Conservation (phyloP, 2,888 invertebrate genomes). For the Thecophora atra region DNA sequence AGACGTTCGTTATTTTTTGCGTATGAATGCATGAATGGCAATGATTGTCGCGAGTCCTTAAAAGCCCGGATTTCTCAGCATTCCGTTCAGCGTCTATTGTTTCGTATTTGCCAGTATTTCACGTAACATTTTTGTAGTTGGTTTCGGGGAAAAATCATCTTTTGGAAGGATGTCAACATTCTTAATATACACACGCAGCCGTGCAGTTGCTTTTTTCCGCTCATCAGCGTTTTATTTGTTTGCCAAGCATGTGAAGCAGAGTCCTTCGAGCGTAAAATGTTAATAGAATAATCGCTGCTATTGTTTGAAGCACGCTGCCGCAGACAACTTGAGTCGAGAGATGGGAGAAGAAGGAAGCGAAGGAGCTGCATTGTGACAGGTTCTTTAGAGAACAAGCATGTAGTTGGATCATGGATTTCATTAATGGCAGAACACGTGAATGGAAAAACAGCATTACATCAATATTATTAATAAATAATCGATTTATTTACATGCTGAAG, state of each 20-base stretch:
- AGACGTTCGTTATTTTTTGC: constrained; percentile 34
- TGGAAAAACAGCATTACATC: too few relatives aligned
- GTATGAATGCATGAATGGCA: constrained; percentile 36
- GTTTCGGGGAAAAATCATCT: constrained; percentile 34
- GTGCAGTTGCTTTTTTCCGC: constrained; percentile 31
- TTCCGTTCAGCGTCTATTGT: constrained; percentile 37
- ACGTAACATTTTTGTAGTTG: constrained; percentile 13
- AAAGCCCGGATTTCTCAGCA: not conserved
- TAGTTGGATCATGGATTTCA: too few relatives aligned
- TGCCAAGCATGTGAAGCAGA: constrained; percentile 53
- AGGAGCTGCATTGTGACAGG: too few relatives aligned
- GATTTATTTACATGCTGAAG: too few relatives aligned
- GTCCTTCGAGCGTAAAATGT: constrained; percentile 60
- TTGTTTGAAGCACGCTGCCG: constrained; percentile 52
- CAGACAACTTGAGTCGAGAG: constrained; percentile 6
- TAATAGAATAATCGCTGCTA: constrained; percentile 63
- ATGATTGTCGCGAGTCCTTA: constrained; percentile 20
- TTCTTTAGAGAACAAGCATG: too few relatives aligned
- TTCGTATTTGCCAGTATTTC: constrained; percentile 39
- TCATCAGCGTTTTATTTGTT: constrained; percentile 40
- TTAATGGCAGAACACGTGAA: too few relatives aligned
- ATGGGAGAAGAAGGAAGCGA: not conserved
- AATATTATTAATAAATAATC: too few relatives aligned
- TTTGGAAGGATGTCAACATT: not conserved
- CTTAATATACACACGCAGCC: constrained; percentile 19